A percentile compares a stretch with the other conserved stretches of the same genome.
phyloP scores from a whole-genome alignment of 2,797 vertebrate genomes.

The Falco columbarius region DNA sequence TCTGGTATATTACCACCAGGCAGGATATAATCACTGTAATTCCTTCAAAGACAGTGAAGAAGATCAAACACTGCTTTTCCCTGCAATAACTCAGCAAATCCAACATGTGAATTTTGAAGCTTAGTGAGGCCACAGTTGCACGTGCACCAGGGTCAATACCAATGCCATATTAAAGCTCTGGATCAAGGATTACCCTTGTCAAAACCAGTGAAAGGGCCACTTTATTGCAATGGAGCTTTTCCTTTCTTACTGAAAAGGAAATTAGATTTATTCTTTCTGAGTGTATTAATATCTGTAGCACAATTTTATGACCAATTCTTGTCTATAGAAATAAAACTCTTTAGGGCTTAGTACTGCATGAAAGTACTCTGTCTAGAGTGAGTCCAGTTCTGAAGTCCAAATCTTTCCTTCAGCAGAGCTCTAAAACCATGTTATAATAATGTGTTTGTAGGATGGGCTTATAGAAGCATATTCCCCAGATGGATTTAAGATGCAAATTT shows the following conservation, averaged over 20 bases:
- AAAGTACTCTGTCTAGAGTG: not conserved
- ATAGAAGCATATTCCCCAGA: not conserved
- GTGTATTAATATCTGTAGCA: not conserved
- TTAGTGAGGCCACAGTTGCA: not conserved
- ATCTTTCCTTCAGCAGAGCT: not conserved
- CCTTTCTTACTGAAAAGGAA: not conserved
- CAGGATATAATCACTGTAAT: not conserved
- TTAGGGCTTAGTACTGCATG: not conserved
- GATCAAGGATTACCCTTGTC: not conserved
- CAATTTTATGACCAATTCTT: not conserved
- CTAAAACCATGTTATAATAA: not conserved
- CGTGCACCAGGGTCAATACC: not conserved
- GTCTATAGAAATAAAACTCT: not conserved
- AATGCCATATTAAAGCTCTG: not conserved
- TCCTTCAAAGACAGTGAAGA: constrained; percentile 10
- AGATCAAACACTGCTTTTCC: not conserved
- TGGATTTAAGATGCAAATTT: not conserved
- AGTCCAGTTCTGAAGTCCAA: not conserved
- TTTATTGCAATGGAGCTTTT: not conserved
- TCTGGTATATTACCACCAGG: not conserved
- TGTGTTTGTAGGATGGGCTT: not conserved
- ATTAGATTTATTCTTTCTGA: not conserved
- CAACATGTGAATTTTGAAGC: not conserved
- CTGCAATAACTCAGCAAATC: not conserved
- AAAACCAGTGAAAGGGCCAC: not conserved